Percentiles rank a stretch among this genome's conserved stretches.
phyloP scores from a whole-genome alignment of 1,140 invertebrate genomes.

The Eciton burchellii region DNA sequence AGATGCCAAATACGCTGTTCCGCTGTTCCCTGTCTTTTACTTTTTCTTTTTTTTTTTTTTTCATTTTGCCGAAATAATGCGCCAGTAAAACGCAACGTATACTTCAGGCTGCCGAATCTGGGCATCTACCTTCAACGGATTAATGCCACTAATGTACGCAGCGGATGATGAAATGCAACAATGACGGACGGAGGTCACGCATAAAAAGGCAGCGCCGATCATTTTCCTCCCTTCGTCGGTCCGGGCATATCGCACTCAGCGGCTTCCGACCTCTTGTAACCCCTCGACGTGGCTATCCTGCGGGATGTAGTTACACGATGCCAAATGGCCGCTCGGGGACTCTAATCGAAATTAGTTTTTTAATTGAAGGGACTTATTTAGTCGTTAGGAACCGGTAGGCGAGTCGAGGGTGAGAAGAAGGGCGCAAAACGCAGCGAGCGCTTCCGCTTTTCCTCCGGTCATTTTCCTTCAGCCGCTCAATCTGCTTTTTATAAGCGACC shows the following conservation, averaged over 20 bases:
- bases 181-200: slow-evolving; percentile 38
- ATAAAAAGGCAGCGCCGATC: slow-evolving; percentile 45
- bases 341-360: slow-evolving; percentile 85
- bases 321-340: slow-evolving; percentile 80
- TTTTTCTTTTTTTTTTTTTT: slow-evolving; percentile 21
- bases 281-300: slow-evolving; percentile 50
- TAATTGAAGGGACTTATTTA: slow-evolving; percentile 83
- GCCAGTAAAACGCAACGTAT: slow-evolving; percentile 19
- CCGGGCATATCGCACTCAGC: slow-evolving; percentile 45
- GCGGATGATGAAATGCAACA: slow-evolving; percentile 47
- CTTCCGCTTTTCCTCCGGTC: slow-evolving; percentile 46
- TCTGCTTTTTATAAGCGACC: slow-evolving; percentile 70
- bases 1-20: neutral
- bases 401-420: neutral
- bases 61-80: slow-evolving; percentile 17
- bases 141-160: slow-evolving; percentile 18
- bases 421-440: slow-evolving; percentile 27
- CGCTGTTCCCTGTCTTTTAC: neutral
- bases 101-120: slow-evolving; percentile 27
- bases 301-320: slow-evolving; percentile 75
- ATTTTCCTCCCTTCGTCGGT: slow-evolving; percentile 49
- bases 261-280: slow-evolving; percentile 36
- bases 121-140: neutral
- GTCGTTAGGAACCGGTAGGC: slow-evolving; percentile 73
- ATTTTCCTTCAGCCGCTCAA: slow-evolving; percentile 58